Conservation (phyloP, 2,888 invertebrate species). For the Cephus spinipes region DNA sequence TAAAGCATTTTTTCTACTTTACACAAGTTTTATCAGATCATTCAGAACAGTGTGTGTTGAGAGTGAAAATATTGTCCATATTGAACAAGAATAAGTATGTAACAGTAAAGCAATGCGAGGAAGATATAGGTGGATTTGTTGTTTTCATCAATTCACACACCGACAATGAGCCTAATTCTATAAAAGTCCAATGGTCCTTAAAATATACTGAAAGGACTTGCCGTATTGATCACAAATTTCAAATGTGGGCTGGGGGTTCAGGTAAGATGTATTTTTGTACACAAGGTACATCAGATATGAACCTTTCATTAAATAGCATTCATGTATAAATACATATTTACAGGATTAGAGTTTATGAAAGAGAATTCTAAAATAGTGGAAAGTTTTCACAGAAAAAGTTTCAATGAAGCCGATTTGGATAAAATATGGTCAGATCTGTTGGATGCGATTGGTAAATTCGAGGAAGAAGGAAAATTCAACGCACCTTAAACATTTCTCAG, state of each 20-base stretch:
- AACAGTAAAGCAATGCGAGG: constrained; percentile 23
- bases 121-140: constrained; percentile 41
- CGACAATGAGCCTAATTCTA: constrained; percentile 21
- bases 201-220: constrained; percentile 36
- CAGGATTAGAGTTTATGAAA: constrained; percentile 38
- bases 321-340: constrained; percentile 5
- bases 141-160: constrained; percentile 35
- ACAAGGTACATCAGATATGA: neutral
- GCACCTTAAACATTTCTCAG: neutral
- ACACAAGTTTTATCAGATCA: neutral
- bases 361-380: constrained; percentile 33
- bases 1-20: neutral
- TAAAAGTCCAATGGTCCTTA: constrained; percentile 42
- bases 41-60: neutral
- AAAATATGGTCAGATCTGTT: constrained; percentile 40
- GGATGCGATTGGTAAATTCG: constrained; percentile 26
- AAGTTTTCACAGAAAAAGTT: constrained; percentile 35
- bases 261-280: constrained; percentile 33
- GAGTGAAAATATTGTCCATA: neutral
- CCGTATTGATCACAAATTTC: constrained; percentile 42
- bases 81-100: constrained; percentile 27
- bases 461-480: neutral
- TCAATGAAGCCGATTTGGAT: constrained; percentile 30
- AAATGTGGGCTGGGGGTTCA: constrained; percentile 31
- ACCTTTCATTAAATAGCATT: neutral